phyloP scores from a whole-genome alignment of 2,888 invertebrate species.

The Euphydryas editha region DNA sequence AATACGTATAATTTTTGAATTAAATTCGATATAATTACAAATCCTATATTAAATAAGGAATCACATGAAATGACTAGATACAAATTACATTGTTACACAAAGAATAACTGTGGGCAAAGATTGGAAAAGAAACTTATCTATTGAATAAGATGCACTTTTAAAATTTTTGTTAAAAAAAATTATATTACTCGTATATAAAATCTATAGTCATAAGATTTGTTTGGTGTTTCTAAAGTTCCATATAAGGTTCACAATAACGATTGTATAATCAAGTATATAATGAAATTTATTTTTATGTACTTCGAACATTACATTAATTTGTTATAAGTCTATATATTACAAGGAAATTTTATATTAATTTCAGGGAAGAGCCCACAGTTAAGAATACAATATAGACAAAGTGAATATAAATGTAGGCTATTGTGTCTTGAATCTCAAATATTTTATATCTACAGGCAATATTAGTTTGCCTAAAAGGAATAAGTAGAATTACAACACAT shows the following conservation, averaged over 20 bases:
- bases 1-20: conserved; percentile 76
- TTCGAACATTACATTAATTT: neutral
- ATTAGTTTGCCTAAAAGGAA: conserved; percentile 36
- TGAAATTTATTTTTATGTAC: neutral
- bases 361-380: conserved; percentile 61
- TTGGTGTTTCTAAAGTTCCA: conserved; percentile 73
- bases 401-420: conserved; percentile 50
- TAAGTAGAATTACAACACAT: conserved; percentile 33
- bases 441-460: conserved; percentile 42
- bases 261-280: conserved; percentile 15
- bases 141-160: conserved; percentile 23
- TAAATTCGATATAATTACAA: conserved; percentile 72
- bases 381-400: conserved; percentile 48
- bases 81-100: conserved; percentile 47
- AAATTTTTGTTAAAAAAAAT: conserved; percentile 30
- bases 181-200: conserved; percentile 47
- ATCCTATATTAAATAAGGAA: conserved; percentile 55
- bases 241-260: conserved; percentile 34
- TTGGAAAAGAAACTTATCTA: conserved; percentile 28
- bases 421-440: conserved; percentile 37
- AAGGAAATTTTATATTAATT: neutral
- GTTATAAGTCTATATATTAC: neutral
- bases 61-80: conserved; percentile 55
- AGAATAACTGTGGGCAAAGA: conserved; percentile 50
- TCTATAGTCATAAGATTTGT: conserved; percentile 73